Conservation (phyloP, 2,797 vertebrate genomes). For the Sebastes itinus region DNA sequence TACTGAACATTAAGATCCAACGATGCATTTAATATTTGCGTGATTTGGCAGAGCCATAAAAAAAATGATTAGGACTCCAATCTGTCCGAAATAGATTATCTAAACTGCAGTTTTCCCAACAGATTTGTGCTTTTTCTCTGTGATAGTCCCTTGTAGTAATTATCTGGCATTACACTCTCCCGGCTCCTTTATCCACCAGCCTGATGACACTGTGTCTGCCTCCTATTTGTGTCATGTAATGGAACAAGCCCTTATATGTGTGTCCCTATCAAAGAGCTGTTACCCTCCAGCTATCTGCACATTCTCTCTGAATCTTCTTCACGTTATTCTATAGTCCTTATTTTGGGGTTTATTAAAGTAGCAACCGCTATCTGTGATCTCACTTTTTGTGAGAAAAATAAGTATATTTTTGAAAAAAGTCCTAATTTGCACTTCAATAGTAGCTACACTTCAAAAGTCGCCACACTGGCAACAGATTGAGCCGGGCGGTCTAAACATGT, state of each 20-base stretch:
- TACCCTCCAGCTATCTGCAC: background rate
- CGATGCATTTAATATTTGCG: slow-evolving; percentile 5
- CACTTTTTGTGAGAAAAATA: slow-evolving; percentile 4
- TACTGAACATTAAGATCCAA: background rate
- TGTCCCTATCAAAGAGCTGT: background rate
- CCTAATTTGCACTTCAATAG: slow-evolving; percentile 63
- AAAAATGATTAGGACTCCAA: background rate
- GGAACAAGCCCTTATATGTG: background rate
- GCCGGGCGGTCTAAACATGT: slow-evolving; percentile 15
- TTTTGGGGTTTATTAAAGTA: slow-evolving; percentile 2
- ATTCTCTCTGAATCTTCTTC: background rate
- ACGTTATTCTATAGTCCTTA: background rate
- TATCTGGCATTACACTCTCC: slow-evolving; percentile 6
- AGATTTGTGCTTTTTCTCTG: slow-evolving; percentile 39
- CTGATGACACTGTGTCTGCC: background rate
- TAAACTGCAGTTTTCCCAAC: background rate
- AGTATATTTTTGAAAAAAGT: slow-evolving; percentile 4
- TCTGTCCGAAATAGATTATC: slow-evolving; percentile 9
- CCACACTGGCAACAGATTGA: slow-evolving; percentile 22
- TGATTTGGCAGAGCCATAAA: slow-evolving; percentile 13
- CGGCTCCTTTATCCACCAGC: background rate
- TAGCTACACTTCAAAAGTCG: slow-evolving; percentile 39
- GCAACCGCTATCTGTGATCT: background rate
- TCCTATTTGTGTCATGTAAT: slow-evolving; percentile 10
- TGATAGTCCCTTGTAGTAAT: slow-evolving; percentile 71